phyloP scores from a whole-genome alignment of 2,113 vertebrate species.

The Calypte anna region DNA sequence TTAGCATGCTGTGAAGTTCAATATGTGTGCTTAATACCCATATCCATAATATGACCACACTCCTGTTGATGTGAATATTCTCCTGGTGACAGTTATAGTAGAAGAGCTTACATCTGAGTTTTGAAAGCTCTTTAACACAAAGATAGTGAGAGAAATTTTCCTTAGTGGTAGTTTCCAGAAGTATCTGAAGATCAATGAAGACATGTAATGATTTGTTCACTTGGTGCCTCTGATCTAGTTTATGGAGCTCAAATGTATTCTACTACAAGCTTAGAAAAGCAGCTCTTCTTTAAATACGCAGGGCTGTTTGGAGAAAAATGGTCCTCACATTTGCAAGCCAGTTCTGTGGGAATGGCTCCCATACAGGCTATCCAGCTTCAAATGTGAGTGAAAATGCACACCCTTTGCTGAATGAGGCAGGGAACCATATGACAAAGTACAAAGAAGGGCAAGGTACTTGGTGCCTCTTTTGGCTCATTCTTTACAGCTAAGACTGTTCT shows the following conservation, averaged over 20 bases:
- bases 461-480: not conserved
- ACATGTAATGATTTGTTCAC: not conserved
- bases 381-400: not conserved
- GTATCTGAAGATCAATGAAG: not conserved
- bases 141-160: not conserved
- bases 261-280: not conserved
- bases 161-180: not conserved
- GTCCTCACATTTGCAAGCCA: not conserved
- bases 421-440: not conserved
- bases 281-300: not conserved
- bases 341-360: not conserved
- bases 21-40: not conserved
- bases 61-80: not conserved
- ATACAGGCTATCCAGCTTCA: not conserved
- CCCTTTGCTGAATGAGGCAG: not conserved
- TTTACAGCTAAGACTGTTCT: not conserved
- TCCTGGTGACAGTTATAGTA: not conserved
- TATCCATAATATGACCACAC: not conserved
- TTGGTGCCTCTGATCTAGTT: not conserved
- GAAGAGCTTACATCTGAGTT: not conserved
- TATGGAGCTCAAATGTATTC: not conserved
- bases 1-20: not conserved
- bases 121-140: not conserved
- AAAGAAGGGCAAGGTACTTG: not conserved
- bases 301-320: not conserved